These are phyloP conservation scores for Paramormyrops hopkinsi DNA, from an alignment of 2,797 vertebrate species.

Conservation along the genomic window DNA sequence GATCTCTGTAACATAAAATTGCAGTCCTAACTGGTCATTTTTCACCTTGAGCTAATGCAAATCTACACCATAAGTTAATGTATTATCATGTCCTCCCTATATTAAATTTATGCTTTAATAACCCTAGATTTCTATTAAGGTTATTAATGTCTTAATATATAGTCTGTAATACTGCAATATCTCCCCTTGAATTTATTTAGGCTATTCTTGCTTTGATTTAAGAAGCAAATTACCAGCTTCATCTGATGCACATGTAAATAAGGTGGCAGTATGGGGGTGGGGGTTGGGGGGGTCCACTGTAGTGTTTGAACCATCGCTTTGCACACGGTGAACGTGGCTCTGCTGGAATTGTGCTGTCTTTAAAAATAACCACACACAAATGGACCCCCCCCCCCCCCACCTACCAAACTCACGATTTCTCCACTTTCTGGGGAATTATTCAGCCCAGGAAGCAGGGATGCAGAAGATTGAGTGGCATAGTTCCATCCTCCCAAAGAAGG, in stretches of 20 bases:
- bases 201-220: conserved; percentile 28
- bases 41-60: conserved; percentile 41
- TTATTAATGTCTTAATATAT: conserved; percentile 51
- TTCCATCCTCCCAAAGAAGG: neutral
- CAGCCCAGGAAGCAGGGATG: neutral
- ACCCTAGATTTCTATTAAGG: conserved; percentile 45
- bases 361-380: conserved; percentile 18
- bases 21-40: conserved; percentile 42
- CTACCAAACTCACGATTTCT: neutral
- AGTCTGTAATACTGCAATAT: conserved; percentile 38
- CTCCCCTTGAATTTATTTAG: conserved; percentile 34
- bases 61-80: conserved; percentile 49
- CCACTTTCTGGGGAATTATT: conserved; percentile 11
- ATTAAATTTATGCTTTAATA: conserved; percentile 52
- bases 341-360: neutral
- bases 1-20: conserved; percentile 51
- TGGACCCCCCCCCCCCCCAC: neutral
- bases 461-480: neutral
- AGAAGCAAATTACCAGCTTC: conserved; percentile 23
- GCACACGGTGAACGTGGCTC: neutral
- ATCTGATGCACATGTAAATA: conserved; percentile 10
- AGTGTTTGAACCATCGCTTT: neutral
- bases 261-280: neutral
- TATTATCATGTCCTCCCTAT: conserved; percentile 43
- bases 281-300: neutral